These are phyloP conservation scores for Oncorhynchus gorbuscha DNA, from an alignment of 2,113 vertebrate species.

Conservation along the genomic window DNA sequence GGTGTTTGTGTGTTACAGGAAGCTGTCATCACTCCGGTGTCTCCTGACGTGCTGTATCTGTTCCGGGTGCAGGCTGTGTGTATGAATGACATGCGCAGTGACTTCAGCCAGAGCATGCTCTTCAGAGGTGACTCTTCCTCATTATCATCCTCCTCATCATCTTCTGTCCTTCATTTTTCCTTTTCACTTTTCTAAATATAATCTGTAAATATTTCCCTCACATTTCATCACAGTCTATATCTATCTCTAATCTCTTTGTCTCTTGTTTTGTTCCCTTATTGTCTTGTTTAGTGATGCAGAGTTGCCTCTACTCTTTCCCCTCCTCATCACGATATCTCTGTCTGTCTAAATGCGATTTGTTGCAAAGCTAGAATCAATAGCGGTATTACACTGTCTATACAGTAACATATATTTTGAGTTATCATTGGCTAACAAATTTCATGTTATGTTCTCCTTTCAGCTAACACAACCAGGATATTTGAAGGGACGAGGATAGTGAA, in stretches of 20 bases:
- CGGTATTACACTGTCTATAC: too few relatives aligned
- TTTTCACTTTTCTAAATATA: too few relatives aligned
- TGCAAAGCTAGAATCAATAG: too few relatives aligned
- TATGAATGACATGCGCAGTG: constrained; percentile 93
- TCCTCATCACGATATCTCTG: too few relatives aligned
- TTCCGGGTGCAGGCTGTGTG: constrained; percentile 95
- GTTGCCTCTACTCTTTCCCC: too few relatives aligned
- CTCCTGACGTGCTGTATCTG: constrained; percentile 92
- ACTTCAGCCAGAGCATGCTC: constrained; percentile 98
- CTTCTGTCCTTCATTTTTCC: not conserved
- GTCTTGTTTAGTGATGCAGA: too few relatives aligned
- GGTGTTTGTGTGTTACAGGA: constrained; percentile 73
- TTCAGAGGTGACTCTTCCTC: constrained; percentile 85
- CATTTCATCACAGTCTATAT: not conserved
- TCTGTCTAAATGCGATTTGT: too few relatives aligned
- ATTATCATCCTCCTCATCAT: too few relatives aligned
- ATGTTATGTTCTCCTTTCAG: constrained; percentile 68
- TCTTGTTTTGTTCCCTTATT: too few relatives aligned
- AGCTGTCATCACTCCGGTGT: constrained; percentile 90
- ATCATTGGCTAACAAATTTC: not conserved
- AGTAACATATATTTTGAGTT: not conserved
- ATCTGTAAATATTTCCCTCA: not conserved
- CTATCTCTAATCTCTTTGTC: not conserved
- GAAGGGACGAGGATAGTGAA: constrained; percentile 96
- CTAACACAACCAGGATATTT: constrained; percentile 96